phyloP scores from a whole-genome alignment of 2,113 vertebrate genomes.

The Progne subis region DNA sequence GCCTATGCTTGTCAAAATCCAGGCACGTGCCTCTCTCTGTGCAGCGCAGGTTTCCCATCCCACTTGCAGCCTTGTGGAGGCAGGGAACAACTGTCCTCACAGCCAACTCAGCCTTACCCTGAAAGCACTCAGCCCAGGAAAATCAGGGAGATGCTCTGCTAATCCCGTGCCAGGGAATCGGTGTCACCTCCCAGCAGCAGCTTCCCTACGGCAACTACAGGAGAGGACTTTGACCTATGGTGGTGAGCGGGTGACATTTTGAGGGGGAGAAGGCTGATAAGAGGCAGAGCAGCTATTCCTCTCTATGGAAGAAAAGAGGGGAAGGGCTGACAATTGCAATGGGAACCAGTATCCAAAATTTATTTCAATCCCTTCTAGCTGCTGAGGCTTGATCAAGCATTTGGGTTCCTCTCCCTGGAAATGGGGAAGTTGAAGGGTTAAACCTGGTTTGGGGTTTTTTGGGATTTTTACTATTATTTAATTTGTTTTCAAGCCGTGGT shows the following conservation, averaged over 20 bases:
- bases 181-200: not conserved
- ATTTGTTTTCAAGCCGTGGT: not conserved
- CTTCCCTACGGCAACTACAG: not conserved
- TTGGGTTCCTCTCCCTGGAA: not conserved
- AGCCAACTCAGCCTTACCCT: not conserved
- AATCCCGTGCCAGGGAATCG: accelerated
- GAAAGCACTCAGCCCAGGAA: not conserved
- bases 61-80: not conserved
- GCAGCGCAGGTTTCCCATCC: not conserved
- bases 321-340: not conserved
- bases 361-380: not conserved
- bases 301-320: accelerated
- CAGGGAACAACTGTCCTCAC: not conserved
- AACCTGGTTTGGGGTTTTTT: not conserved
- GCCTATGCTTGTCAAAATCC: not conserved
- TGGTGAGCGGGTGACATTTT: too few relatives aligned
- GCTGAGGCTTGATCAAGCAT: not conserved
- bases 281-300: not conserved
- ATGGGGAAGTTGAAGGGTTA: not conserved
- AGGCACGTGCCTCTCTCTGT: not conserved
- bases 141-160: not conserved
- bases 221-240: not conserved
- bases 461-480: not conserved
- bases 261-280: not conserved
- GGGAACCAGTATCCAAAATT: not conserved